Percentiles rank a stretch among this genome's conserved stretches.
phyloP scores from a whole-genome alignment of 2,113 vertebrate genomes.

The Rhadina sibilatrix region DNA sequence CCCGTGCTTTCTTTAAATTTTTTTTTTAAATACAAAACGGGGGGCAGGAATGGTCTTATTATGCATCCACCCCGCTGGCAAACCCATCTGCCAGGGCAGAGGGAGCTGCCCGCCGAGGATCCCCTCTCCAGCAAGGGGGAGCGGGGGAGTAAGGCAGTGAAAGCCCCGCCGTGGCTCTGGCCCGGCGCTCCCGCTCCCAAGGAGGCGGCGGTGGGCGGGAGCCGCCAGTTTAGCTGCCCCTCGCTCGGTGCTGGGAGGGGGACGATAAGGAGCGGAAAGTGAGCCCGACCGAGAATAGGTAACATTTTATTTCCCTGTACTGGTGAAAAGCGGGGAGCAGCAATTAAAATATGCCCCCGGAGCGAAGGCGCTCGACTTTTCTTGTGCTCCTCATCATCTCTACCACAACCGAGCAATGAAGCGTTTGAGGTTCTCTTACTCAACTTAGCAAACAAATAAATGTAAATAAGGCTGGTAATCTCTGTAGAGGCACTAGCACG shows the following conservation, averaged over 20 bases:
- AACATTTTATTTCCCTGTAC: background rate
- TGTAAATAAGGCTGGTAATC: background rate
- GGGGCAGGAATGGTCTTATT: background rate
- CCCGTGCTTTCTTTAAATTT: background rate
- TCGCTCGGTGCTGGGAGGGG: background rate
- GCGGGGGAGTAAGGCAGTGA: background rate
- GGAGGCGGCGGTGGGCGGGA: background rate
- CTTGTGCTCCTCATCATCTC: background rate
- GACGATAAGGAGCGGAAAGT: background rate
- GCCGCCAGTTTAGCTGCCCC: background rate
- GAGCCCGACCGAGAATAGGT: background rate
- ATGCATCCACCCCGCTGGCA: background rate
- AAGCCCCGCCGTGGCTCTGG: background rate
- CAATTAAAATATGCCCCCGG: background rate
- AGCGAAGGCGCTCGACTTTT: background rate
- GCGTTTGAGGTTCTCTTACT: background rate
- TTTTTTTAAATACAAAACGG: background rate
- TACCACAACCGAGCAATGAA: background rate
- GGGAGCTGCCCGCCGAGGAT: background rate
- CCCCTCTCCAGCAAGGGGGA: no score
- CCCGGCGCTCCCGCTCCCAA: background rate
- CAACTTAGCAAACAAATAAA: background rate
- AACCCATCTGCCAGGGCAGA: background rate
- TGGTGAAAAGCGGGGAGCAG: background rate
- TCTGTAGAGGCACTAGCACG: background rate